A percentile compares a stretch with the other conserved stretches of the same genome.
Evolutionary conservation across 2,888 invertebrate genomes (phyloP).

Genomic region (Candidula unifasciata): DNA sequence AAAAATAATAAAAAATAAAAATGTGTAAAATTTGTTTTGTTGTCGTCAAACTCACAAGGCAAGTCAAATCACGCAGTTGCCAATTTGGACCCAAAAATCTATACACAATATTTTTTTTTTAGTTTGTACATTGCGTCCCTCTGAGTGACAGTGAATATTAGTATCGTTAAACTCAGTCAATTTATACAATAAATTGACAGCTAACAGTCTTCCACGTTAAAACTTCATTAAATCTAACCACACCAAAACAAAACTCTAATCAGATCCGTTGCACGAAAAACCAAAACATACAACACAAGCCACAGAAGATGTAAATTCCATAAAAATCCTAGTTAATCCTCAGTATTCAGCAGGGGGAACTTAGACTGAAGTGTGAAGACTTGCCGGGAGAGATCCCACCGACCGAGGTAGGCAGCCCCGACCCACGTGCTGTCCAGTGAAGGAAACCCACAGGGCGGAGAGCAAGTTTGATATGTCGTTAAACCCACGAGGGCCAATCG

Average conservation of each 20-base stretch:
- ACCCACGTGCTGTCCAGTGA: neutral
- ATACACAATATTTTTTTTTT: too few relatives aligned
- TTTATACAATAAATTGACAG: too few relatives aligned
- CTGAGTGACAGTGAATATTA: too few relatives aligned
- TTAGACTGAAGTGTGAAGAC: neutral
- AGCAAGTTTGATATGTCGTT: neutral
- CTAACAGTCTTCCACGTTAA: too few relatives aligned
- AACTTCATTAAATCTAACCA: too few relatives aligned
- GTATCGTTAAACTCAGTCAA: too few relatives aligned
- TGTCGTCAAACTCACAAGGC: neutral
- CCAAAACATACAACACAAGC: too few relatives aligned
- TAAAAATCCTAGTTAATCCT: neutral
- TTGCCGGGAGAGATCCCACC: neutral
- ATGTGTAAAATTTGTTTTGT: neutral
- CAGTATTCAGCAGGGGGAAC: neutral
- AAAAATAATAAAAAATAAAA: neutral
- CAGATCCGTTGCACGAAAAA: too few relatives aligned
- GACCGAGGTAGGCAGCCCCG: neutral
- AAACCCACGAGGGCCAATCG: constrained; percentile 1
- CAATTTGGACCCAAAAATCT: too few relatives aligned
- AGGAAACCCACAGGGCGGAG: neutral
- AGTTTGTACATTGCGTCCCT: too few relatives aligned
- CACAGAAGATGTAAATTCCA: neutral
- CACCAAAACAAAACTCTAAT: too few relatives aligned
- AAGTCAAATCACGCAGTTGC: too few relatives aligned